Evolutionary conservation across 2,888 invertebrate species (phyloP).

Genomic region (Diaphora mendica): DNA sequence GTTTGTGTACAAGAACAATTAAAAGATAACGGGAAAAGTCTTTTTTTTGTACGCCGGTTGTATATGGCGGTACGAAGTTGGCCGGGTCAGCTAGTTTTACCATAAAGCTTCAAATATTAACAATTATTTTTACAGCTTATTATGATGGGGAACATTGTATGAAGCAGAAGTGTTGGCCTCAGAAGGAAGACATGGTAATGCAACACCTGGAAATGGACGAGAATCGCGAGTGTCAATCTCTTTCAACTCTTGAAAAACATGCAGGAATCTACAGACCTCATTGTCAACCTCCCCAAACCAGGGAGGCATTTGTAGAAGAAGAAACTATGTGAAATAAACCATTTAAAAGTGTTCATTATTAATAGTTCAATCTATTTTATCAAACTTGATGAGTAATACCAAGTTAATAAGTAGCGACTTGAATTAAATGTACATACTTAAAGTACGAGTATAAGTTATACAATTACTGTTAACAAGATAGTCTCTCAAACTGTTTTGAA

Average conservation of each 20-base stretch:
- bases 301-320: neutral
- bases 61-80: no score
- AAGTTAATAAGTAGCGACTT: constrained; percentile 47
- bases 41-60: no score
- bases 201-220: no score
- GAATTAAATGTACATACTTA: constrained; percentile 30
- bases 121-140: neutral
- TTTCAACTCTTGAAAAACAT: neutral
- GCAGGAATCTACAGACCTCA: neutral
- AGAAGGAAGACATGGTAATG: neutral
- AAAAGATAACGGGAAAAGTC: no score
- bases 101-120: neutral
- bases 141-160: neutral
- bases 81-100: no score
- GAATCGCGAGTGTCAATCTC: neutral
- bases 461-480: constrained; percentile 39
- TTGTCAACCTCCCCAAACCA: neutral
- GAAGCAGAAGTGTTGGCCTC: neutral
- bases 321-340: neutral
- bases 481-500: constrained; percentile 49
- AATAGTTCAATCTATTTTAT: constrained; percentile 22
- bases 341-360: neutral
- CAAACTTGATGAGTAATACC: constrained; percentile 20
- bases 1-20: no score
- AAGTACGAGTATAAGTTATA: constrained; percentile 9